Conservation (phyloP, 2,113 vertebrate genomes). For the Jacana jacana region DNA sequence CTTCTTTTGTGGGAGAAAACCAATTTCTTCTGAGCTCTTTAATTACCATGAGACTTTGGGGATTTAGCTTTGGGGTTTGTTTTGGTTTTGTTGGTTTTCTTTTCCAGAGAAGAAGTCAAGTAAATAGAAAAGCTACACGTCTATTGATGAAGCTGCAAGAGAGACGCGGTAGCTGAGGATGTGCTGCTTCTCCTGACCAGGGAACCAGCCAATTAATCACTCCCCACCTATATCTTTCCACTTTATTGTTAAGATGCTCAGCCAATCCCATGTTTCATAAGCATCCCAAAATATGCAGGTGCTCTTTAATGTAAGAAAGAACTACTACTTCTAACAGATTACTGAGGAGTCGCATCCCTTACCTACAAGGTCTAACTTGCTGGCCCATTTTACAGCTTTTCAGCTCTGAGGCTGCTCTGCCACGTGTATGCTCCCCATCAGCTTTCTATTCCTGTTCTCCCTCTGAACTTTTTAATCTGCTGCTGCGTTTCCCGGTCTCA, state of each 20-base stretch:
- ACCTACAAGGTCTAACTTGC: neutral
- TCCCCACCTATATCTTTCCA: neutral
- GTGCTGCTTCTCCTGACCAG: neutral
- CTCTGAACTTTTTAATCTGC: neutral
- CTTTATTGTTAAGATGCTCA: neutral
- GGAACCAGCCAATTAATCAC: neutral
- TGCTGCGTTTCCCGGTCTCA: neutral
- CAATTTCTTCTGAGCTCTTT: neutral
- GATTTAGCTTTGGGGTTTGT: neutral
- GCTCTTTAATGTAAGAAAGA: neutral
- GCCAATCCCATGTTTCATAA: neutral
- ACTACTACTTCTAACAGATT: neutral
- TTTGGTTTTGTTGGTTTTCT: neutral
- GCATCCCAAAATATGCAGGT: neutral
- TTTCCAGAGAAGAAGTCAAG: neutral
- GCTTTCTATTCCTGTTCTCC: neutral
- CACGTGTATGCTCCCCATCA: rapidly evolving
- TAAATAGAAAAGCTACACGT: neutral
- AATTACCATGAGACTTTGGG: neutral
- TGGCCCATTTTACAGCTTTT: neutral
- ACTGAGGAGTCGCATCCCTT: neutral
- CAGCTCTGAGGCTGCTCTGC: neutral
- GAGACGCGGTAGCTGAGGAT: neutral
- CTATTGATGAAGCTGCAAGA: neutral
- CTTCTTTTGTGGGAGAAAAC: neutral